Percentiles rank a stretch among this genome's conserved stretches.
Evolutionary conservation across 2,113 vertebrate genomes (phyloP).

Genomic region (Parotia lawesii): DNA sequence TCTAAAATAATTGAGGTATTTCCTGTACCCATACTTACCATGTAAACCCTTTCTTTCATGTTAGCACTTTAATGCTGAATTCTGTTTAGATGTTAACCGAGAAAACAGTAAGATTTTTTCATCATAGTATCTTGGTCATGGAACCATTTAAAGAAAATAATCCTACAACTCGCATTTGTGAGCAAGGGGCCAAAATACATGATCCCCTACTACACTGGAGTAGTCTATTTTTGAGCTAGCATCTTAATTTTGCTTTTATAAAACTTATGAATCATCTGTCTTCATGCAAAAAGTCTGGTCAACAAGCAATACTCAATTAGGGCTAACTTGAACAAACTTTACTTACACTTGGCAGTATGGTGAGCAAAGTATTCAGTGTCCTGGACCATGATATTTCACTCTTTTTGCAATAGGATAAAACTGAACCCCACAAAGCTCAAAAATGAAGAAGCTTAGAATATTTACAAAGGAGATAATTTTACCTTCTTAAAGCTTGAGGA

Average conservation of each 20-base stretch:
- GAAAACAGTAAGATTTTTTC: conserved; percentile 11
- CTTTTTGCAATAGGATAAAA: not conserved
- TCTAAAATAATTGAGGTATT: conserved; percentile 56
- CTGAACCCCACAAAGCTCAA: not conserved
- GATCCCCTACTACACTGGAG: not conserved
- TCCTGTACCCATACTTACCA: conserved; percentile 27
- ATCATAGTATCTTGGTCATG: conserved; percentile 16
- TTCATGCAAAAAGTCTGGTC: conserved; percentile 6
- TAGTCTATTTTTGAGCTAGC: not conserved
- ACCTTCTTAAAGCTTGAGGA: conserved; percentile 2
- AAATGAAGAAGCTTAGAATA: not conserved
- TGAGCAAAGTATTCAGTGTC: conserved; percentile 40
- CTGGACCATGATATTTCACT: conserved; percentile 16
- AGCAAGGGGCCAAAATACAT: conserved; percentile 32
- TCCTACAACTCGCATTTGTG: not conserved
- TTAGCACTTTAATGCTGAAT: conserved; percentile 73
- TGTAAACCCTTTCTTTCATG: conserved; percentile 41
- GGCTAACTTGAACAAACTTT: conserved; percentile 8
- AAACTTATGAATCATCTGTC: conserved; percentile 3
- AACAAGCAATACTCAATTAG: not conserved
- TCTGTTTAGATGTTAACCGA: conserved; percentile 41
- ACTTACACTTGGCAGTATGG: not conserved
- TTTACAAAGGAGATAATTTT: not conserved
- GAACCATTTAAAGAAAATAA: not conserved
- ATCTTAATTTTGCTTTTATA: not conserved